A percentile compares a stretch with the other conserved stretches of the same genome.
Evolutionary conservation across 1,140 invertebrate genomes (phyloP).

Genomic region (Drosophila parvula): DNA sequence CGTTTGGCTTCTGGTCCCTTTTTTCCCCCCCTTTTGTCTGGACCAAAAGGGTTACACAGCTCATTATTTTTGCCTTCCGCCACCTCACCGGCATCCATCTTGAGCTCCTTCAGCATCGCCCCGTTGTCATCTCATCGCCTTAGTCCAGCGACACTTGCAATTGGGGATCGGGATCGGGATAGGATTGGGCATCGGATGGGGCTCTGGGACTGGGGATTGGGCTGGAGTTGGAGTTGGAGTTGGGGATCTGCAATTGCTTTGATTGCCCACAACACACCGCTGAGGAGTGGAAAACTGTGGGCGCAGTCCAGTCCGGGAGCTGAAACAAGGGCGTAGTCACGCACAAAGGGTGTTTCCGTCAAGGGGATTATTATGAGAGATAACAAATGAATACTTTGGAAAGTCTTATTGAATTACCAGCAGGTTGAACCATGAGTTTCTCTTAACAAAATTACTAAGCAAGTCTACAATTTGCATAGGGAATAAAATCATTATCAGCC

Average conservation of each 20-base stretch:
- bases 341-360: constrained; percentile 7
- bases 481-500: not conserved
- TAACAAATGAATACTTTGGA: constrained; percentile 4
- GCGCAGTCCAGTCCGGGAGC: constrained; percentile 47
- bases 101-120: constrained; percentile 15
- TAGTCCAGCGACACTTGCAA: constrained; percentile 63
- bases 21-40: constrained; percentile 16
- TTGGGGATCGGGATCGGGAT: constrained; percentile 28
- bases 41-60: constrained; percentile 73
- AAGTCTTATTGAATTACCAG: constrained; percentile 6
- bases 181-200: constrained; percentile 2
- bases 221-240: constrained; percentile 13
- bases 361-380: constrained; percentile 3
- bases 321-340: constrained; percentile 10
- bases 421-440: not conserved
- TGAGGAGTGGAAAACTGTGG: constrained; percentile 60
- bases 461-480: not conserved
- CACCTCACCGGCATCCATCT: constrained; percentile 32
- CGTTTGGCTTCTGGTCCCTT: constrained; percentile 28
- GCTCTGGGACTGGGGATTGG: not conserved
- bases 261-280: constrained; percentile 73
- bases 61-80: constrained; percentile 67
- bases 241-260: constrained; percentile 72
- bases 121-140: constrained; percentile 38
- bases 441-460: not conserved